These are phyloP conservation scores for rat (Rattus norvegicus) DNA, from an alignment of 2,113 vertebrate species.

Conservation along the genomic window DNA sequence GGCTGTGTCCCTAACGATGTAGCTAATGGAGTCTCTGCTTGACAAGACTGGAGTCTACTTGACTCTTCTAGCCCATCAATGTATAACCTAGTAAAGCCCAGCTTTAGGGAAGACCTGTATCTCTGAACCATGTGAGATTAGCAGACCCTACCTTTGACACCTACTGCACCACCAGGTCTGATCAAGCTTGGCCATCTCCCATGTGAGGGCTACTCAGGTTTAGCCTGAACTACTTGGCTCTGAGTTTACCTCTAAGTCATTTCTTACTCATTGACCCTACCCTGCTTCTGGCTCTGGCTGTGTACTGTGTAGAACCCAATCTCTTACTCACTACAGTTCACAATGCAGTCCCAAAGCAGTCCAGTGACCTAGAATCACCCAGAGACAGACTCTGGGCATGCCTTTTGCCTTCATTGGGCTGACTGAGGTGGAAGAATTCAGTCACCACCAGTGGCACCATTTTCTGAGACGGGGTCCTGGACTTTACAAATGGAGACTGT, in stretches of 20 bases:
- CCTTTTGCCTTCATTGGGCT: not conserved
- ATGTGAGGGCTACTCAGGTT: too few relatives aligned
- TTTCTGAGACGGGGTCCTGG: not conserved
- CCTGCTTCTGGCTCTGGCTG: not conserved
- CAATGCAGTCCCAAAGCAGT: not conserved
- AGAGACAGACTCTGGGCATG: too few relatives aligned
- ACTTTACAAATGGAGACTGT: not conserved
- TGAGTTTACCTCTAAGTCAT: not conserved
- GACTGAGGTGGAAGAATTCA: not conserved
- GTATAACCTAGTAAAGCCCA: not conserved
- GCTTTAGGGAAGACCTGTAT: not conserved
- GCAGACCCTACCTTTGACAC: too few relatives aligned
- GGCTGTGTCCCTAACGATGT: too few relatives aligned
- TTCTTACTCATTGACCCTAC: too few relatives aligned
- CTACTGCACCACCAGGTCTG: not conserved
- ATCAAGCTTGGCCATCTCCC: not conserved
- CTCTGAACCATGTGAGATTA: not conserved
- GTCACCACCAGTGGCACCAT: not conserved
- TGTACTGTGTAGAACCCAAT: not conserved
- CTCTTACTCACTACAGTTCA: not conserved
- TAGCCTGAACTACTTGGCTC: not conserved
- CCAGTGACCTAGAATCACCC: too few relatives aligned
- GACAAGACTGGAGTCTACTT: not conserved
- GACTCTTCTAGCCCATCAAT: fast-evolving
- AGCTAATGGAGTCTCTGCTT: too few relatives aligned